A percentile compares a stretch with the other conserved stretches of the same genome.
These are phyloP conservation scores for Diarsia brunnea DNA, from an alignment of 2,888 invertebrate species.

Conservation along the genomic window DNA sequence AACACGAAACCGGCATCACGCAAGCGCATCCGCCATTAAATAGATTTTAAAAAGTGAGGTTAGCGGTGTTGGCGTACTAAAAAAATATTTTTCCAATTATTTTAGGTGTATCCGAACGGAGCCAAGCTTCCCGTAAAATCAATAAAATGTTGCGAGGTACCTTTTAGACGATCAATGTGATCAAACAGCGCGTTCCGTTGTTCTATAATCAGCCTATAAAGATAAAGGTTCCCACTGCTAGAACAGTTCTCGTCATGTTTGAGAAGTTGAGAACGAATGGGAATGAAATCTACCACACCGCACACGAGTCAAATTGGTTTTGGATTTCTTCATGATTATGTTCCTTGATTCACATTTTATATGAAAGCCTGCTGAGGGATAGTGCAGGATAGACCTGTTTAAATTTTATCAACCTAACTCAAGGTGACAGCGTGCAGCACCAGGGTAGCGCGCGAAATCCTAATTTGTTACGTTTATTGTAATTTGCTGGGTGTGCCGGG, in stretches of 20 bases:
- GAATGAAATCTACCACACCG: no score
- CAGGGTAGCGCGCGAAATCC: no score
- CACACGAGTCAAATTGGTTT: background rate
- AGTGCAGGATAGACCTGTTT: no score
- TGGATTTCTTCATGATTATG: background rate
- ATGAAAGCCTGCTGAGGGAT: background rate
- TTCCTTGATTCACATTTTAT: background rate
- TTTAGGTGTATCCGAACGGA: constrained; percentile 49
- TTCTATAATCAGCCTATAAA: background rate
- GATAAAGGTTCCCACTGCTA: background rate
- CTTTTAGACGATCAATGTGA: background rate
- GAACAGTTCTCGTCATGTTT: background rate
- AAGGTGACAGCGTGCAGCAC: no score
- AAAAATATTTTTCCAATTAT: constrained; percentile 26
- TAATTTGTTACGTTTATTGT: no score
- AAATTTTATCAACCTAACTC: no score
- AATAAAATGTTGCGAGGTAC: constrained; percentile 21
- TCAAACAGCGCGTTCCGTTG: background rate
- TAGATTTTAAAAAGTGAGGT: constrained; percentile 76
- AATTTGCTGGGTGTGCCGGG: no score
- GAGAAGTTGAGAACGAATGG: background rate
- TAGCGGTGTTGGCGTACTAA: constrained; percentile 74
- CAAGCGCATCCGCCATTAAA: constrained; percentile 90
- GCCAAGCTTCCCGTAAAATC: constrained; percentile 37
- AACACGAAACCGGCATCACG: constrained; percentile 90